A percentile compares a stretch with the other conserved stretches of the same genome.
Conservation (phyloP, 2,797 vertebrate species). For the Pteronotus mesoamericanus region DNA sequence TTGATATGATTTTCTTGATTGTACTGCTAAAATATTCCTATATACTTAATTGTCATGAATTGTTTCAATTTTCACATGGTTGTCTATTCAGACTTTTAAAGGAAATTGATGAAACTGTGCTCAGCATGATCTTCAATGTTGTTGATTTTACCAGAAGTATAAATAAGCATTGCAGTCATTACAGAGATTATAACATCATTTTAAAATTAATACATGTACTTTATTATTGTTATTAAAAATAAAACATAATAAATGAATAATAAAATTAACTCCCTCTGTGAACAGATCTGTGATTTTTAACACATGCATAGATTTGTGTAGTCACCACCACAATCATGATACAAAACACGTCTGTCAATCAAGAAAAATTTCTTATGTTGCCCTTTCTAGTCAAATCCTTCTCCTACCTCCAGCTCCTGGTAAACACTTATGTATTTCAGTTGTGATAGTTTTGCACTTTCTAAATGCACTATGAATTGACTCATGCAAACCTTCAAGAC, state of each 20-base stretch:
- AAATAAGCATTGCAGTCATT: not conserved
- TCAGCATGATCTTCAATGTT: not conserved
- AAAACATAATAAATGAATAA: not conserved
- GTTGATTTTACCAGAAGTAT: not conserved
- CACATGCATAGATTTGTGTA: not conserved
- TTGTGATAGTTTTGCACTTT: not conserved
- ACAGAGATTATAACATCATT: not conserved
- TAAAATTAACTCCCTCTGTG: not conserved
- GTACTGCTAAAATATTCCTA: conserved; percentile 64
- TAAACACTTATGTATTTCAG: not conserved
- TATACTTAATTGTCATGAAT: conserved; percentile 39
- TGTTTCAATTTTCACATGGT: conserved; percentile 30
- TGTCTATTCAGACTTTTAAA: conserved; percentile 54
- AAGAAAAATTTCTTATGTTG: not conserved
- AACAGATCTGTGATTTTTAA: not conserved
- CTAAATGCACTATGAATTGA: not conserved
- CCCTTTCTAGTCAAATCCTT: not conserved
- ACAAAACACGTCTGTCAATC: not conserved
- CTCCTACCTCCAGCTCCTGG: not conserved
- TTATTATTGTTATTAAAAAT: not conserved
- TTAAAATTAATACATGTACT: not conserved
- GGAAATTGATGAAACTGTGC: conserved; percentile 7
- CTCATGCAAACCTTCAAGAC: not conserved
- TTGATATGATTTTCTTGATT: conserved; percentile 55
- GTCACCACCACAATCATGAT: not conserved